Conservation (phyloP, 2,797 vertebrate genomes). For the Leptatherina wallacei region DNA sequence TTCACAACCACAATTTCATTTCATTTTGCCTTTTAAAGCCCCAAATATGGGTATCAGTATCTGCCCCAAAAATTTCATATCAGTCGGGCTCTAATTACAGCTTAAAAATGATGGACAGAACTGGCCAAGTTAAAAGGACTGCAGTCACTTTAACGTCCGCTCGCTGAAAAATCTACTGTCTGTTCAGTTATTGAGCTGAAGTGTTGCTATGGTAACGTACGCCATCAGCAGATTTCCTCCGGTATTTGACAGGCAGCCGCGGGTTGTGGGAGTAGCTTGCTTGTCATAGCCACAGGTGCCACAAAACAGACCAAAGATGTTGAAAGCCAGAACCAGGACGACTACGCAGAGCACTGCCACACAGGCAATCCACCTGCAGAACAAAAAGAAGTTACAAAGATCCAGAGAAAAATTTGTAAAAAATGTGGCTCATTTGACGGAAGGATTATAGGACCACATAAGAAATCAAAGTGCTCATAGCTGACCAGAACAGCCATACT, state of each 20-base stretch:
- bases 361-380: conserved; percentile 89
- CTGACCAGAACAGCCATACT: neutral
- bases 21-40: no score
- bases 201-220: conserved; percentile 81
- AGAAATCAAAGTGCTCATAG: neutral
- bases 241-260: conserved; percentile 94
- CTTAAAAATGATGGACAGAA: neutral
- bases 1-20: no score
- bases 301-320: conserved; percentile 90
- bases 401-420: neutral
- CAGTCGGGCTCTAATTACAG: no score
- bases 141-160: neutral
- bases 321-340: conserved; percentile 90
- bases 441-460: neutral
- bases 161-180: neutral
- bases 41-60: no score
- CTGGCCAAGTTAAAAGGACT: neutral
- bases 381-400: conserved; percentile 2
- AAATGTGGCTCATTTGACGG: neutral
- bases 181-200: neutral
- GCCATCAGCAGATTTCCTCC: conserved; percentile 96
- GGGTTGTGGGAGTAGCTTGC: conserved; percentile 90
- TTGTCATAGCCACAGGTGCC: conserved; percentile 91
- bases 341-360: conserved; percentile 88
- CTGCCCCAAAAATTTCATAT: no score